A percentile compares a stretch with the other conserved stretches of the same genome.
These are phyloP conservation scores for Taxidea taxus DNA, from an alignment of 2,113 vertebrate genomes.

Conservation along the genomic window DNA sequence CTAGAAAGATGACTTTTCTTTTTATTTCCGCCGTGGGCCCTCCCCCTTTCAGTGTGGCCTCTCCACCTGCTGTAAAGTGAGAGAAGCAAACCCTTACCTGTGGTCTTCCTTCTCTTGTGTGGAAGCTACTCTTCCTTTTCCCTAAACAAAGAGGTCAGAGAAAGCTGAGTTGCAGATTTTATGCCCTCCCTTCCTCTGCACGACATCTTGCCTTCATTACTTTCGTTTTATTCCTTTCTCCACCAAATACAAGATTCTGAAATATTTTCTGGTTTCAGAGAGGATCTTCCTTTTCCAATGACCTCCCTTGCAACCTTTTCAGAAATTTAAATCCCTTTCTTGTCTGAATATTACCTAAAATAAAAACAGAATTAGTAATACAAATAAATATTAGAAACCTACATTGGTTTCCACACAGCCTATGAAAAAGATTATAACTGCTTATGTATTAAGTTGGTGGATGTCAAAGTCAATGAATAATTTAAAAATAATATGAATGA, in stretches of 20 bases:
- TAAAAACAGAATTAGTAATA: conserved; percentile 23
- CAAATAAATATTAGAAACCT: conserved; percentile 4
- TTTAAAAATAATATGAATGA: neutral
- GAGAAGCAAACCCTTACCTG: neutral
- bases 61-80: neutral
- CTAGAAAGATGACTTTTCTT: neutral
- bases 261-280: neutral
- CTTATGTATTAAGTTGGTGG: neutral
- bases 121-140: neutral
- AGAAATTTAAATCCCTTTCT: conserved; percentile 22
- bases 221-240: neutral
- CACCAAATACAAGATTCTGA: neutral
- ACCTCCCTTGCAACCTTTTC: neutral
- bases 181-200: neutral
- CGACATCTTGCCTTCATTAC: neutral
- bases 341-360: neutral
- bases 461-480: neutral
- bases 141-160: neutral
- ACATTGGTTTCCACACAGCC: neutral
- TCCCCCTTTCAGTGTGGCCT: neutral
- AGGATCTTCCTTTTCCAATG: neutral
- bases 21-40: neutral
- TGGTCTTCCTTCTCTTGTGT: neutral
- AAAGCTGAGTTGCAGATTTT: neutral
- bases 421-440: neutral